phyloP scores from a whole-genome alignment of 2,888 invertebrate species.

The Stramonita haemastoma region DNA sequence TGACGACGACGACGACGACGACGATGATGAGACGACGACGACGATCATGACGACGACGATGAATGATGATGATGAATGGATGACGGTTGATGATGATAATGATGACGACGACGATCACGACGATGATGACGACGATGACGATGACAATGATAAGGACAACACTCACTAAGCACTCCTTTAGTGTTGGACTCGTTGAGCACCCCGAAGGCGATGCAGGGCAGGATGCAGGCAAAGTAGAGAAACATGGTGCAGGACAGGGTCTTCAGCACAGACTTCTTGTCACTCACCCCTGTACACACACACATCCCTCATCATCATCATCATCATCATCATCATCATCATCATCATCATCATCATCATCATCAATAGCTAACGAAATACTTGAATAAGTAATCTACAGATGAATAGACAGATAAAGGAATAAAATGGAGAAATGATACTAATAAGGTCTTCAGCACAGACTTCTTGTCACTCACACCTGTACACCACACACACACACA shows the following conservation, averaged over 20 bases:
- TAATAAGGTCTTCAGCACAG: too few relatives aligned
- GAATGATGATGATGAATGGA: too few relatives aligned
- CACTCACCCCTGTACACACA: slow-evolving; percentile 77
- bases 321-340: neutral
- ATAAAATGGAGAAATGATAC: neutral
- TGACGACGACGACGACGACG: too few relatives aligned
- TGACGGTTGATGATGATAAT: too few relatives aligned
- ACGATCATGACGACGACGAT: too few relatives aligned
- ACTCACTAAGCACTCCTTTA: slow-evolving; percentile 23
- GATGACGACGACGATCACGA: too few relatives aligned
- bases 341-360: too few relatives aligned
- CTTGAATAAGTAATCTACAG: neutral
- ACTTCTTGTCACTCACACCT: too few relatives aligned
- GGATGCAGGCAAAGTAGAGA: slow-evolving; percentile 81
- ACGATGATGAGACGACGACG: too few relatives aligned
- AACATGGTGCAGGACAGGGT: slow-evolving; percentile 81
- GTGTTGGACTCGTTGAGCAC: slow-evolving; percentile 69
- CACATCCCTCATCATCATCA: neutral
- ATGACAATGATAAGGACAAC: neutral
- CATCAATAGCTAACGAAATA: too few relatives aligned
- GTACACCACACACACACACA: too few relatives aligned
- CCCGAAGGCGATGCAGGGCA: slow-evolving; percentile 81
- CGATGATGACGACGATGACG: too few relatives aligned
- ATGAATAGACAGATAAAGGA: neutral
- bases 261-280: slow-evolving; percentile 80